A percentile compares a stretch with the other conserved stretches of the same genome.
These are phyloP conservation scores for Donacobius atricapilla DNA, from an alignment of 2,113 vertebrate species.

Conservation along the genomic window DNA sequence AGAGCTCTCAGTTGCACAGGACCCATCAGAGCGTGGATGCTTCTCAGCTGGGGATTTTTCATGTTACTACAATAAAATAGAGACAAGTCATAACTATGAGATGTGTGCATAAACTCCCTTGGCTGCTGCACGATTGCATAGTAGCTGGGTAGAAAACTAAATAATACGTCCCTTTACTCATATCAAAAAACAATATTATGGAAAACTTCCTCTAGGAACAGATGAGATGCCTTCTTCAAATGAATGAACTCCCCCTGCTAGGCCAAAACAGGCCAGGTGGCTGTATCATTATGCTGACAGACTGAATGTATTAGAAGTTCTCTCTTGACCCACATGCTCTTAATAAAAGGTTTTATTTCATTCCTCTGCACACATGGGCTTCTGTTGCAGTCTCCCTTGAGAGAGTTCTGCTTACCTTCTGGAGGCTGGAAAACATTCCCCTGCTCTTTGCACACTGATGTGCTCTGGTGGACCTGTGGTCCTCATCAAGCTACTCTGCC, in stretches of 20 bases:
- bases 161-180: not conserved
- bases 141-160: not conserved
- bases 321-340: slow-evolving; percentile 2
- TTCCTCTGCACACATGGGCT: not conserved
- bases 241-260: not conserved
- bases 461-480: not conserved
- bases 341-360: slow-evolving; percentile 46
- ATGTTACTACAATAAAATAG: not conserved
- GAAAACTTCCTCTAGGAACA: slow-evolving; percentile 17
- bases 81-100: not conserved
- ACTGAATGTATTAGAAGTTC: not conserved
- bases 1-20: not conserved
- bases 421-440: slow-evolving; percentile 22
- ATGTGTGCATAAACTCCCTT: not conserved
- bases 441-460: not conserved
- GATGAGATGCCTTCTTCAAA: not conserved
- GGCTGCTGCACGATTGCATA: not conserved
- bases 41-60: not conserved
- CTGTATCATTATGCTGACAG: not conserved
- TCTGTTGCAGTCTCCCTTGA: not conserved
- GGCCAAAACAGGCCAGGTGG: not conserved
- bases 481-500: slow-evolving; percentile 5
- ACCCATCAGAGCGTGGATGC: not conserved
- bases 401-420: not conserved
- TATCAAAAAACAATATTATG: not conserved